Evolutionary conservation across 1,140 invertebrate species (phyloP).

Genomic region (Metopolophium dirhodum): DNA sequence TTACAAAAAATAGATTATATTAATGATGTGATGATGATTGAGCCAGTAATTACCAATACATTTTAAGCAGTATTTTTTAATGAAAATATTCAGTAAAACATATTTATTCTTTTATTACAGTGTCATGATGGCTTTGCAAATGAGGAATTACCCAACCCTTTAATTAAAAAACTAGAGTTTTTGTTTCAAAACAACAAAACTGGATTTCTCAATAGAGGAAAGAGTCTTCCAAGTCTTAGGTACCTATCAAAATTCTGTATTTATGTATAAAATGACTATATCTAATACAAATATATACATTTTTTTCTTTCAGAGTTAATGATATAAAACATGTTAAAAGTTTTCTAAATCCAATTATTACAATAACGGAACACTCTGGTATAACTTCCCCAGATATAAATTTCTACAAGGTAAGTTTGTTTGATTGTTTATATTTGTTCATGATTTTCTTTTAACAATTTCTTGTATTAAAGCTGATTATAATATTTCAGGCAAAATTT

Average conservation of each 20-base stretch:
- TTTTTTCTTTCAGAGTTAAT: constrained; percentile 47
- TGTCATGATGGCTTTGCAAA: neutral
- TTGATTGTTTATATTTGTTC: neutral
- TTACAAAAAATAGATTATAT: constrained; percentile 80
- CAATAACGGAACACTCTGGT: constrained; percentile 93
- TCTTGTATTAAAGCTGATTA: neutral
- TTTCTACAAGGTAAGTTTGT: constrained; percentile 68
- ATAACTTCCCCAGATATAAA: constrained; percentile 80
- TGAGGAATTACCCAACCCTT: constrained; percentile 39
- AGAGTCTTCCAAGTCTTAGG: constrained; percentile 95
- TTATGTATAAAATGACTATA: neutral
- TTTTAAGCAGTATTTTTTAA: neutral
- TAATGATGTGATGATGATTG: constrained; percentile 66
- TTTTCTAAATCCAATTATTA: constrained; percentile 87
- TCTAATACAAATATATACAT: neutral
- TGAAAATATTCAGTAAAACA: neutral
- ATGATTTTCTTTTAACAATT: too few relatives aligned
- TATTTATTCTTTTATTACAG: neutral
- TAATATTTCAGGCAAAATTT: neutral
- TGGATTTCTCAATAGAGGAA: constrained; percentile 84
- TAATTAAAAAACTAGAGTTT: constrained; percentile 45
- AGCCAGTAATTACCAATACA: constrained; percentile 13
- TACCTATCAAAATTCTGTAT: constrained; percentile 62
- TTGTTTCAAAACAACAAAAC: constrained; percentile 59
- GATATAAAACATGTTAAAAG: constrained; percentile 54